Conservation (phyloP, 2,797 vertebrate genomes). For the Dipus sagitta region DNA sequence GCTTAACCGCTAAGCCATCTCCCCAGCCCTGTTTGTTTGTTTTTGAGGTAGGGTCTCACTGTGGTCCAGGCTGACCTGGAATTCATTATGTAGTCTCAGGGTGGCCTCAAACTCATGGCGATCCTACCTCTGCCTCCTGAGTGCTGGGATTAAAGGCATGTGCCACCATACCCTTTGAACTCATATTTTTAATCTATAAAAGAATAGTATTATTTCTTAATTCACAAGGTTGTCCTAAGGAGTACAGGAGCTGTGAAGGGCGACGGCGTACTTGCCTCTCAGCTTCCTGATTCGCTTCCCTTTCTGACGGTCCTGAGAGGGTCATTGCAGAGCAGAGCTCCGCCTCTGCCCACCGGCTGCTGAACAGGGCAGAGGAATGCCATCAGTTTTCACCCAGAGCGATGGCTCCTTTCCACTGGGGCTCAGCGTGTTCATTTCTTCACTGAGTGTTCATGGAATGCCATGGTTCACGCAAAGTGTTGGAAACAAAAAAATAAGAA, state of each 20-base stretch:
- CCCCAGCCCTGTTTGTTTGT: too few relatives aligned
- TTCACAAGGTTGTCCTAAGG: conserved; percentile 1
- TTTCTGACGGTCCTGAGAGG: conserved; percentile 47
- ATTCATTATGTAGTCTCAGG: too few relatives aligned
- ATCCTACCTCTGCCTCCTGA: too few relatives aligned
- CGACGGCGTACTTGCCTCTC: background rate
- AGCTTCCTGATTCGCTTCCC: background rate
- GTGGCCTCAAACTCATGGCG: too few relatives aligned
- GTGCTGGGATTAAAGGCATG: too few relatives aligned
- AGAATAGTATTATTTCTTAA: background rate
- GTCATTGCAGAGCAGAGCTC: background rate
- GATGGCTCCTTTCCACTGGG: background rate
- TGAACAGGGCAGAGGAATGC: background rate
- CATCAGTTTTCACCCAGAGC: background rate
- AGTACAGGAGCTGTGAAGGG: background rate
- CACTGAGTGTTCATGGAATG: background rate
- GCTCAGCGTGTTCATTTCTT: background rate
- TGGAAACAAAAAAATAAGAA: background rate
- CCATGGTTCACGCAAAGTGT: background rate
- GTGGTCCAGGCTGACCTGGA: too few relatives aligned
- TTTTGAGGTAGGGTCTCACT: too few relatives aligned
- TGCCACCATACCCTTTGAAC: background rate
- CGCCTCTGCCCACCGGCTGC: background rate
- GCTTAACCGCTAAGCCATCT: too few relatives aligned
- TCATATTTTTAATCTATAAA: conserved; percentile 16